A percentile compares a stretch with the other conserved stretches of the same genome.
These are phyloP conservation scores for Pipistrellus kuhlii DNA, from an alignment of 2,797 vertebrate species.

Conservation along the genomic window DNA sequence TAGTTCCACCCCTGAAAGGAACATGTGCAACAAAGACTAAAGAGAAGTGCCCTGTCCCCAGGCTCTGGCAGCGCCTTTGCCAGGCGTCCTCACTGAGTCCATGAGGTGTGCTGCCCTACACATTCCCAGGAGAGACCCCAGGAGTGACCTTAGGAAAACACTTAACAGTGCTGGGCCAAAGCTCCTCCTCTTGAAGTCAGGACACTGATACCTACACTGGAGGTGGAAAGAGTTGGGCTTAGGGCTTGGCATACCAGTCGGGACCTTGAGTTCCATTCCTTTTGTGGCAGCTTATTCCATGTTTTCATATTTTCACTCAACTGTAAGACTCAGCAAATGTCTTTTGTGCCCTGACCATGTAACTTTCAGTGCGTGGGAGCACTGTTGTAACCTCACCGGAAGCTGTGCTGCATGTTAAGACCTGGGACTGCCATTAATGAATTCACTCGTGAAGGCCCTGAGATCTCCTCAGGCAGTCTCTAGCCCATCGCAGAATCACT, in stretches of 20 bases:
- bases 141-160: background rate
- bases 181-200: background rate
- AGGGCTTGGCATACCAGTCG: background rate
- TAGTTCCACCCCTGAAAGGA: background rate
- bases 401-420: conserved; percentile 58
- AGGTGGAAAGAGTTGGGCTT: background rate
- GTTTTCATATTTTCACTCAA: background rate
- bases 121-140: background rate
- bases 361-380: background rate
- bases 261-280: background rate
- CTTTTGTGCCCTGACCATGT: background rate
- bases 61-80: background rate
- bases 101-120: background rate
- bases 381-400: background rate
- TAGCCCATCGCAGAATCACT: background rate
- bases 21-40: background rate
- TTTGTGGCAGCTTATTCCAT: background rate
- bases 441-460: background rate
- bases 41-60: too few species aligned
- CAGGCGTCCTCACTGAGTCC: fast-evolving
- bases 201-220: background rate
- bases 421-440: conserved; percentile 9
- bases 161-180: background rate
- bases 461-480: background rate
- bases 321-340: background rate